Evolutionary conservation across 2,888 invertebrate genomes (phyloP), one percentile per base, ranked within the genome.

Genomic region (Caenorhabditis japonica): DNA sequence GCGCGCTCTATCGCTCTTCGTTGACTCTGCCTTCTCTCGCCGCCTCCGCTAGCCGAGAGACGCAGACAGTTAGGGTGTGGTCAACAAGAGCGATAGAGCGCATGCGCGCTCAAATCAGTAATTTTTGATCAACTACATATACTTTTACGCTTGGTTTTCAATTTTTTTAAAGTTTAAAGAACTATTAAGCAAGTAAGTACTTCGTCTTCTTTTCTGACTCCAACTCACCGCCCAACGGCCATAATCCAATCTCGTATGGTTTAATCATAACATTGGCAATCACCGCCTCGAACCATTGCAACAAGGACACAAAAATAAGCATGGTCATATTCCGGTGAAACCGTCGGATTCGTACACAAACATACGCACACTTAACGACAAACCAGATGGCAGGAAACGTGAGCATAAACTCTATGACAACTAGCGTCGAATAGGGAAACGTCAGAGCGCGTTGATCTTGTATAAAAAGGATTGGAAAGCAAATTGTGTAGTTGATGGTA

Each of bases 201-300:
- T n/a, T n/a, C n/a, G n/a, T n/a, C n/a, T n/a, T n/a, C n/a, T n/a
- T 30, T 30, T 30, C 10, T 30, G 30, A 30, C 10, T 10, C 10
- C 30, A 30, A 53, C 60, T 60, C 41, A 60, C 56, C 56, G 8
- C 21, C 41, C 0, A 60, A 15, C 0, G 60, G 41, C 60, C 60
- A 60, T 15, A 17, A 33, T 21, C 62, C 62, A 27, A 30, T 47
- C 39, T 62, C 62, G 46, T 62, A 62, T 0, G 62, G 62, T 13
- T 62, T 62, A 3, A 62, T 39, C 4, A 62, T 3, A 19, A 62
- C 4, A 39, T 62, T 62, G 3, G 62, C 38, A n/a, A 25, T 19
- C 5, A 55, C 8, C 13, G 39, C 44, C 23, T 62, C 62, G 39
- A 62, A 46, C 62, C 62, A 62, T 41, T 62, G 62, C 0, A 62